Evolutionary conservation across 2,797 vertebrate species (phyloP).

Genomic region (Diceros bicornis): DNA sequence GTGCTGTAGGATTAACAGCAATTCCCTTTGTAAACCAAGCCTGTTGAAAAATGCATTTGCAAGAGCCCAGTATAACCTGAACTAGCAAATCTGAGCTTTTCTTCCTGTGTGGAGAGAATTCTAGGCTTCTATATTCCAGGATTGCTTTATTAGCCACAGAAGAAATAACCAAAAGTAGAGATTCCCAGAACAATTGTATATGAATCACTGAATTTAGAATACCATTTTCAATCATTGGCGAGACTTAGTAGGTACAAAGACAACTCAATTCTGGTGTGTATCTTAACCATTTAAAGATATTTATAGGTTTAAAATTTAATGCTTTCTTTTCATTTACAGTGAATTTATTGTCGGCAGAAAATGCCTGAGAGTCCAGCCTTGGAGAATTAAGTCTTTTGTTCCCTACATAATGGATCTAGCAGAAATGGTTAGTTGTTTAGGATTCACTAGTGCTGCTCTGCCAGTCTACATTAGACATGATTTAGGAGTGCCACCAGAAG

Average conservation of each 20-base stretch:
- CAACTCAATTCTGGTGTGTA: slow-evolving; percentile 69
- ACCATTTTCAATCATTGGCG: slow-evolving; percentile 65
- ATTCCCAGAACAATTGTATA: slow-evolving; percentile 66
- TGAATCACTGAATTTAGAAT: slow-evolving; percentile 72
- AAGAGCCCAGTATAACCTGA: background rate
- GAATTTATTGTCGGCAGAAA: slow-evolving; percentile 71
- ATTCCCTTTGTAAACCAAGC: slow-evolving; percentile 63
- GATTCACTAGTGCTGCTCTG: slow-evolving; percentile 14
- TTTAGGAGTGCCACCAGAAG: background rate
- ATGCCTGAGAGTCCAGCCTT: slow-evolving; percentile 39
- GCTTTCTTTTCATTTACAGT: slow-evolving; percentile 71
- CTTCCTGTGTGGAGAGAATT: slow-evolving; percentile 9
- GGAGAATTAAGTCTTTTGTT: slow-evolving; percentile 67
- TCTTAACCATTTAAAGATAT: slow-evolving; percentile 74
- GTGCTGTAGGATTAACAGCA: background rate
- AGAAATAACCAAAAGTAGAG: slow-evolving; percentile 50
- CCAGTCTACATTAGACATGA: slow-evolving; percentile 53
- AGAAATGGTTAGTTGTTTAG: slow-evolving; percentile 62
- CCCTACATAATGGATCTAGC: slow-evolving; percentile 50
- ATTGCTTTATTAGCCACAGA: slow-evolving; percentile 65
- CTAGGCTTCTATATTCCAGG: background rate
- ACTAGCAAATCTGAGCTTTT: slow-evolving; percentile 18
- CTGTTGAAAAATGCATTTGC: slow-evolving; percentile 68
- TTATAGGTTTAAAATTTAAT: slow-evolving; percentile 72
- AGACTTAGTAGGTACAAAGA: slow-evolving; percentile 58